phyloP scores from a whole-genome alignment of 2,888 invertebrate species.

The Cephonodes hylas region DNA sequence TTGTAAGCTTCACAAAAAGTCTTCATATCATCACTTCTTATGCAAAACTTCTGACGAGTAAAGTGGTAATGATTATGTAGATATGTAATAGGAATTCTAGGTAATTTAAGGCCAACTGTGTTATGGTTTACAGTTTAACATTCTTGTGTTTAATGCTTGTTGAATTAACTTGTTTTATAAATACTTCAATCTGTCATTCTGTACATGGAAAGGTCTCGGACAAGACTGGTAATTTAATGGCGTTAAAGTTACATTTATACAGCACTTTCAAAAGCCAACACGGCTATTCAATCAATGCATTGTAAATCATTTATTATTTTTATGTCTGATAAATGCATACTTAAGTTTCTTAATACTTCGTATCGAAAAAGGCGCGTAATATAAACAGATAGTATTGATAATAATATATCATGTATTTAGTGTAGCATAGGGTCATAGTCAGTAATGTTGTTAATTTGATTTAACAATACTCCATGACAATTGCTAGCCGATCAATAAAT shows the following conservation, averaged over 20 bases:
- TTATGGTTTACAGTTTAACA: not conserved
- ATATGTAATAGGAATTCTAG: not conserved
- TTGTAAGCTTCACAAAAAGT: not conserved
- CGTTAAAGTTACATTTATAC: not conserved
- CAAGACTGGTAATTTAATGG: not conserved
- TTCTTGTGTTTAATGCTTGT: not conserved
- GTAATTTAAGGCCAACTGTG: not conserved
- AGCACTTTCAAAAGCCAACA: not conserved
- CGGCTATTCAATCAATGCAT: not conserved
- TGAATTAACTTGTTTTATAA: conserved; percentile 6
- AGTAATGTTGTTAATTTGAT: not conserved
- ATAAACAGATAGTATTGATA: not conserved
- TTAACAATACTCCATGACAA: not conserved
- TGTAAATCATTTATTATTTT: not conserved
- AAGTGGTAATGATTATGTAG: not conserved
- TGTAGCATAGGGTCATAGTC: not conserved
- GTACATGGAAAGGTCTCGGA: conserved; percentile 8
- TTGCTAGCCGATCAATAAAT: not conserved
- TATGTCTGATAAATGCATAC: not conserved
- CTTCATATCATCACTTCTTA: no score
- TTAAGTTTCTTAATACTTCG: not conserved
- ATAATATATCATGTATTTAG: not conserved
- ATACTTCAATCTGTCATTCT: conserved; percentile 10
- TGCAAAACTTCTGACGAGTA: not conserved
- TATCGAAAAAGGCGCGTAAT: not conserved